phyloP scores from a whole-genome alignment of 2,888 invertebrate species.

The Holacanthella duospinosa region DNA sequence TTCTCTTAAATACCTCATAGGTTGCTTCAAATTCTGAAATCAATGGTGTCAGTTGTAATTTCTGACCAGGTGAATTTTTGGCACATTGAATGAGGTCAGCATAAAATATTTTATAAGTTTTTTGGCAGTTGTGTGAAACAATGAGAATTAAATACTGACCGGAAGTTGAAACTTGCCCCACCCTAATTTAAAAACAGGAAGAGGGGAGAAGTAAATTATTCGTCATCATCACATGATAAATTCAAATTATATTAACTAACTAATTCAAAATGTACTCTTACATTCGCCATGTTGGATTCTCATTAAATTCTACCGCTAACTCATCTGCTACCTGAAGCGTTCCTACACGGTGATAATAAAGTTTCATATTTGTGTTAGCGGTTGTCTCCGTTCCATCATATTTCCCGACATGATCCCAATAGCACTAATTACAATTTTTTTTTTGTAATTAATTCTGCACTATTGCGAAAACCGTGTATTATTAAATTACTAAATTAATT shows the following conservation, averaged over 20 bases:
- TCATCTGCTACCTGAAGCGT: slow-evolving; percentile 77
- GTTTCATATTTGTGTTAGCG: slow-evolving; percentile 74
- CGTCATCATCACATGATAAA: too few relatives aligned
- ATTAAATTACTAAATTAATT: not conserved
- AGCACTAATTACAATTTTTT: too few relatives aligned
- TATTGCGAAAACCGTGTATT: not conserved
- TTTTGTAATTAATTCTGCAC: slow-evolving; percentile 26
- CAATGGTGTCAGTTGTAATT: not conserved
- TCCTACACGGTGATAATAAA: slow-evolving; percentile 81
- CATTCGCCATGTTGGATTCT: slow-evolving; percentile 80
- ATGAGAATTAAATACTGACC: not conserved
- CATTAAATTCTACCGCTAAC: slow-evolving; percentile 74
- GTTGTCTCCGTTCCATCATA: slow-evolving; percentile 85
- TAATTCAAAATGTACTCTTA: slow-evolving; percentile 42
- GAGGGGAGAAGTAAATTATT: not conserved
- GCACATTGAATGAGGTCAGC: not conserved
- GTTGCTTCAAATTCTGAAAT: not conserved
- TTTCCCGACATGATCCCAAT: slow-evolving; percentile 67
- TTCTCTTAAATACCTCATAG: slow-evolving; percentile 41
- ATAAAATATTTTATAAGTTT: not conserved
- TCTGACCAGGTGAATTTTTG: not conserved
- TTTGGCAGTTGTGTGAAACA: not conserved
- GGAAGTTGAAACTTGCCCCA: not conserved
- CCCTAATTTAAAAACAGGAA: too few relatives aligned
- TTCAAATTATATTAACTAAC: not conserved